Conservation (phyloP, 2,797 vertebrate genomes). For the Myotis vivesi region DNA sequence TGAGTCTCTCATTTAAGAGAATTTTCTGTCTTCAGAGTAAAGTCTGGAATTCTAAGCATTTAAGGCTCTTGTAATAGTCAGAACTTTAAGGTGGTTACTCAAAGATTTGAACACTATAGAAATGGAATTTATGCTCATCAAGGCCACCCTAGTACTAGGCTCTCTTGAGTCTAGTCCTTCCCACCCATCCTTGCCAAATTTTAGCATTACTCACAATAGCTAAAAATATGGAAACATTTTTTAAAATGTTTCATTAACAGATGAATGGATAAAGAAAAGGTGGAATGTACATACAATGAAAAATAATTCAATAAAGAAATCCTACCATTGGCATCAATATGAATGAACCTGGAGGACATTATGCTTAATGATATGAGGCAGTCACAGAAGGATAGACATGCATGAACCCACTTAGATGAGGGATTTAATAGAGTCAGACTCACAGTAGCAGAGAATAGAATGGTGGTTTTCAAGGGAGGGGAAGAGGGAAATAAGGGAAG, state of each 20-base stretch:
- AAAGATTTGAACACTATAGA: rapidly evolving
- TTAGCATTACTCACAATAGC: no score
- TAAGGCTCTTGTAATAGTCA: not conserved
- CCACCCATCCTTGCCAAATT: not conserved
- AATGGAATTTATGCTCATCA: not conserved
- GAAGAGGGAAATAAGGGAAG: not conserved
- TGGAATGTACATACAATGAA: not conserved
- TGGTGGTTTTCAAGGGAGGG: not conserved
- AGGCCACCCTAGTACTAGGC: not conserved
- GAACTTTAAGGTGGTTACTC: rapidly evolving
- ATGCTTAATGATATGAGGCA: not conserved
- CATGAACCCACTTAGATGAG: not conserved
- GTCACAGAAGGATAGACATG: not conserved
- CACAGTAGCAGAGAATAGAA: not conserved
- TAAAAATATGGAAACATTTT: not conserved
- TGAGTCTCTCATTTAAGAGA: not conserved
- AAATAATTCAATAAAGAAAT: not conserved
- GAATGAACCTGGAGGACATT: no score
- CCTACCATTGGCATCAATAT: not conserved
- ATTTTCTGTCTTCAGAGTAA: not conserved
- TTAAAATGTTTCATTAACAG: not conserved
- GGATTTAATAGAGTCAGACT: not conserved
- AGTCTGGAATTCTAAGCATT: not conserved
- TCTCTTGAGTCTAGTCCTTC: not conserved
- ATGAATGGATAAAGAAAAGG: not conserved